Percentiles rank a stretch among this genome's conserved stretches.
These are phyloP conservation scores for Brachionus rotundiformis DNA, from an alignment of 1,140 invertebrate species.

Conservation along the genomic window DNA sequence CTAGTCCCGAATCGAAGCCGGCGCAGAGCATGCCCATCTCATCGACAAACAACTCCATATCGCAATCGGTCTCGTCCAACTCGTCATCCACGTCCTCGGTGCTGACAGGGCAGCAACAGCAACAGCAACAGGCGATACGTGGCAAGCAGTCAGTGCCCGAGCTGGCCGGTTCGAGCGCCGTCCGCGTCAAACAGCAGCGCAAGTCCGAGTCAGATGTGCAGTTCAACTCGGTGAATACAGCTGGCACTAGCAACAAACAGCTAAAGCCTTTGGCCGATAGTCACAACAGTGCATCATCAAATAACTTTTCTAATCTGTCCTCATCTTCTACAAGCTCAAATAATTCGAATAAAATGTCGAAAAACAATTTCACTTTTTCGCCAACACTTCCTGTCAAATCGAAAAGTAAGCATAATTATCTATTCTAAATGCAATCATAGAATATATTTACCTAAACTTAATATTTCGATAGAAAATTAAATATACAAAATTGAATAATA, in stretches of 20 bases:
- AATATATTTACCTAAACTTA: no score
- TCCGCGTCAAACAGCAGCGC: constrained; percentile 26
- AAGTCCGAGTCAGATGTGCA: constrained; percentile 39
- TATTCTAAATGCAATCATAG: no score
- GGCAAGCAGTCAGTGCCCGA: constrained; percentile 8
- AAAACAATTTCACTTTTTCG: constrained; percentile 30
- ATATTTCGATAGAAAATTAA: no score
- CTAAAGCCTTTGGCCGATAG: neutral
- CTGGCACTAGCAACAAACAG: neutral
- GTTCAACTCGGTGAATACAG: constrained; percentile 10
- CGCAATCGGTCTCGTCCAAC: neutral
- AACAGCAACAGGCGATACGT: neutral
- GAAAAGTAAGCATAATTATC: constrained; percentile 16
- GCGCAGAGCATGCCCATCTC: neutral
- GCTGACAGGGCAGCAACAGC: neutral
- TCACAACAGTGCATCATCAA: neutral
- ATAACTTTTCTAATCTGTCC: constrained; percentile 36
- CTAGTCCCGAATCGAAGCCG: neutral
- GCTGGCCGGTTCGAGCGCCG: neutral
- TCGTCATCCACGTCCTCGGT: neutral
- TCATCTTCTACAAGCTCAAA: neutral
- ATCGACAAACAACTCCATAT: neutral
- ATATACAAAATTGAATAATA: no score
- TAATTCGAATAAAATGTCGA: neutral
- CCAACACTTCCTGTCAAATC: constrained; percentile 21